A percentile compares a stretch with the other conserved stretches of the same genome.
These are phyloP conservation scores for Leucopternis melanops DNA, from an alignment of 2,113 vertebrate genomes.

Conservation along the genomic window DNA sequence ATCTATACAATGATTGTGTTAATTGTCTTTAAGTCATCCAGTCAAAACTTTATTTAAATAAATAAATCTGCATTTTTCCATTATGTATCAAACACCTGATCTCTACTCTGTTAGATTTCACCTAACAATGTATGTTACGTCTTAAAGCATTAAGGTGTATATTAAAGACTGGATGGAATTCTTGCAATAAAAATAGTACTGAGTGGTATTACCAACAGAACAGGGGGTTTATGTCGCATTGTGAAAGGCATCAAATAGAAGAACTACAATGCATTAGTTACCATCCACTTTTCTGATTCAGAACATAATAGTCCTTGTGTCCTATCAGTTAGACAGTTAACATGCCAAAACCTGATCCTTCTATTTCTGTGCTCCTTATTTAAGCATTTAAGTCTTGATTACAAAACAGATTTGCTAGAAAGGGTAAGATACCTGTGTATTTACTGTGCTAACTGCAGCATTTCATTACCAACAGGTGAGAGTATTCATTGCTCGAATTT, in stretches of 20 bases:
- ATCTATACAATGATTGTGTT: neutral
- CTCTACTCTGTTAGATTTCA: neutral
- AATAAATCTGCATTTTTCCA: neutral
- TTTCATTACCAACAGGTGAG: neutral
- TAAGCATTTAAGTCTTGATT: neutral
- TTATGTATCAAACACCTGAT: neutral
- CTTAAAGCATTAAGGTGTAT: neutral
- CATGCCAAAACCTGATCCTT: neutral
- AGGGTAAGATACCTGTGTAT: neutral
- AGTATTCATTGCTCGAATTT: neutral
- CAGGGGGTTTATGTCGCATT: neutral
- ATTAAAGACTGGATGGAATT: neutral
- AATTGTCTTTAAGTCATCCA: neutral
- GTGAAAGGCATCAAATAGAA: neutral
- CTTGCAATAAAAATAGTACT: neutral
- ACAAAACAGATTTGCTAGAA: neutral
- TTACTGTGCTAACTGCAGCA: neutral
- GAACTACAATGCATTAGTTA: neutral
- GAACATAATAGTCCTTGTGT: neutral
- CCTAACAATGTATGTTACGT: neutral
- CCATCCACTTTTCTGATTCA: neutral
- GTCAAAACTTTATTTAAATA: neutral
- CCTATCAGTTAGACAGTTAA: neutral
- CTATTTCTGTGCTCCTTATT: neutral
- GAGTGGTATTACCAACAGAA: neutral